phyloP scores from a whole-genome alignment of 2,888 invertebrate genomes.

The Salticus scenicus region DNA sequence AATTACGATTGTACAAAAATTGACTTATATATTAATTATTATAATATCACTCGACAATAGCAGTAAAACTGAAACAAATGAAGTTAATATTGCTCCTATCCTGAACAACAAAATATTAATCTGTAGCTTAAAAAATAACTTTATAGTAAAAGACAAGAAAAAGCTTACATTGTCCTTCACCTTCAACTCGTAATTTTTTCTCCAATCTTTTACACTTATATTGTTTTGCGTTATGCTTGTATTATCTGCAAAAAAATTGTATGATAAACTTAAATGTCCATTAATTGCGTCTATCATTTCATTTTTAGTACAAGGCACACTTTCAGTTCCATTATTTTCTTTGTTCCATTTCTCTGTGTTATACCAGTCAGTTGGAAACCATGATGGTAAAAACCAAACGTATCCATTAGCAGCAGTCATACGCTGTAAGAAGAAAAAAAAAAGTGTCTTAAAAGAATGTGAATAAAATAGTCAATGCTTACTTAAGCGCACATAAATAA shows the following conservation, averaged over 20 bases:
- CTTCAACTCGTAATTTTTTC: conserved; percentile 76
- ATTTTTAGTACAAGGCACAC: conserved; percentile 80
- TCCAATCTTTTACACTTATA: conserved; percentile 81
- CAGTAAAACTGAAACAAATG: no score
- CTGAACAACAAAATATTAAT: no score
- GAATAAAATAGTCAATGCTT: no score
- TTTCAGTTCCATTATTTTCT: conserved; percentile 74
- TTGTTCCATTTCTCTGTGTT: conserved; percentile 78
- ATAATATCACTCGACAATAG: no score
- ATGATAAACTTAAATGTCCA: conserved; percentile 84
- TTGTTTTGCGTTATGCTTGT: conserved; percentile 80
- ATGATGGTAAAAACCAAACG: conserved; percentile 90
- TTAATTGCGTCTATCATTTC: conserved; percentile 82
- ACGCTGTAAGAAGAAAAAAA: conserved; percentile 73
- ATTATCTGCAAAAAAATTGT: conserved; percentile 82
- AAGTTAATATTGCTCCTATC: no score
- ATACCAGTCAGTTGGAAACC: conserved; percentile 80
- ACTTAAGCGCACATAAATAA: no score
- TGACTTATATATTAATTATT: no score
- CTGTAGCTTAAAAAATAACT: no score
- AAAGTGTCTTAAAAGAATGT: no score
- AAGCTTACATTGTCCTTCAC: conserved; percentile 43
- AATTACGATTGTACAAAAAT: no score
- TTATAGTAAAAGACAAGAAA: no score
- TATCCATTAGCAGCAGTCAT: conserved; percentile 81